Evolutionary conservation across 2,888 invertebrate genomes (phyloP).

Genomic region (Timema cristinae): DNA sequence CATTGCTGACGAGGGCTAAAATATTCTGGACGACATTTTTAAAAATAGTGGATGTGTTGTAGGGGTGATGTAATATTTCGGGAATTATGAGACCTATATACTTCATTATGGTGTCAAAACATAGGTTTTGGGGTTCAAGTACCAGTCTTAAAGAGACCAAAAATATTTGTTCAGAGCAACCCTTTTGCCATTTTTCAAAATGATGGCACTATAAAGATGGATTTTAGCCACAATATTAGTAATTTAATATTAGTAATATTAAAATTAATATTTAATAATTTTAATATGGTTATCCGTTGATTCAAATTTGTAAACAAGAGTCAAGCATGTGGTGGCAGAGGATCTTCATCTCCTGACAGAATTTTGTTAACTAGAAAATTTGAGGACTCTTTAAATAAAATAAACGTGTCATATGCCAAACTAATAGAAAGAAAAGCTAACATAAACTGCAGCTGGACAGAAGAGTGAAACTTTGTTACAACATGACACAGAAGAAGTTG

Average conservation of each 20-base stretch:
- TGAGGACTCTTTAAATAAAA: background rate
- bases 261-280: too few relatives aligned
- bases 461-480: too few relatives aligned
- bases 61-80: background rate
- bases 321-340: background rate
- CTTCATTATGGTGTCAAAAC: background rate
- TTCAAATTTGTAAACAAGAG: background rate
- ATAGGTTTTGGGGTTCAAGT: background rate
- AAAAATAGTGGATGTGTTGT: background rate
- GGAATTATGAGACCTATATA: background rate
- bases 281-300: background rate
- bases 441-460: background rate
- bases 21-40: background rate
- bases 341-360: background rate
- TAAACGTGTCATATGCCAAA: too few relatives aligned
- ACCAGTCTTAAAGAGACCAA: background rate
- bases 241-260: too few relatives aligned
- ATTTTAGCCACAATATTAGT: background rate
- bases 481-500: too few relatives aligned
- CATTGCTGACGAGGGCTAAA: background rate
- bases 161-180: background rate
- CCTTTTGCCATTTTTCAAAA: background rate
- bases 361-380: background rate
- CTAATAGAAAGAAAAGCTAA: too few relatives aligned
- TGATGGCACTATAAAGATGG: background rate